A percentile compares a stretch with the other conserved stretches of the same genome.
These are phyloP conservation scores for Motacilla alba DNA, from an alignment of 2,113 vertebrate species.

Conservation along the genomic window DNA sequence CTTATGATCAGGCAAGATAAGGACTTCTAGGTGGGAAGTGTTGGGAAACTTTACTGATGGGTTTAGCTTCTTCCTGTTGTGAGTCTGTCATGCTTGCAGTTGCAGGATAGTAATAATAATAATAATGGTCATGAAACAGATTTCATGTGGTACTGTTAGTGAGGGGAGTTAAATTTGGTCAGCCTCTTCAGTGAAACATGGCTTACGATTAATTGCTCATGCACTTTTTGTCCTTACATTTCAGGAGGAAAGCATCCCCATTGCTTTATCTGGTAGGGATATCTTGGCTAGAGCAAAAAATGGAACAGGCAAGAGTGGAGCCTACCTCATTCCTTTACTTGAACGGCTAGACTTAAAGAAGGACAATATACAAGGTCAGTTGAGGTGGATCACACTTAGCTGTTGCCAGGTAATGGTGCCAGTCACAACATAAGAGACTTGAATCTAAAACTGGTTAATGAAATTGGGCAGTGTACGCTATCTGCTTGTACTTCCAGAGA, in stretches of 20 bases:
- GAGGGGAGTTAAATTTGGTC: not conserved
- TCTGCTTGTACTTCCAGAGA: not conserved
- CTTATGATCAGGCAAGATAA: not conserved
- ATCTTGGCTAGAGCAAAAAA: slow-evolving; percentile 99
- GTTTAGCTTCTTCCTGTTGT: not conserved
- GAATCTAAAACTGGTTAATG: not conserved
- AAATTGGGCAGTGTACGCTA: not conserved
- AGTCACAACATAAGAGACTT: rapidly evolving
- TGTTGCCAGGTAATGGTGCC: not conserved
- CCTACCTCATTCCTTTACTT: slow-evolving; percentile 99
- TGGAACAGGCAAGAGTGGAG: slow-evolving; percentile 98
- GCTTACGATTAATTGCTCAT: not conserved
- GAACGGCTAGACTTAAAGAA: slow-evolving; percentile 99
- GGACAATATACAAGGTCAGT: slow-evolving; percentile 97
- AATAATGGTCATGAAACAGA: not conserved
- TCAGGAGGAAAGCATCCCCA: slow-evolving; percentile 99
- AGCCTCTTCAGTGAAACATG: not conserved
- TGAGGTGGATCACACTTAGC: not conserved
- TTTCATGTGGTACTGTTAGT: not conserved
- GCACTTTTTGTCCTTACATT: not conserved
- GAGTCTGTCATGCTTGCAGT: not conserved
- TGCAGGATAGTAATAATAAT: not conserved
- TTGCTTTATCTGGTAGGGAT: slow-evolving; percentile 98
- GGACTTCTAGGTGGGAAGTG: not conserved
- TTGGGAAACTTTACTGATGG: not conserved